These are phyloP conservation scores for Ramphastos sulfuratus DNA, from an alignment of 2,113 vertebrate species.

Conservation along the genomic window DNA sequence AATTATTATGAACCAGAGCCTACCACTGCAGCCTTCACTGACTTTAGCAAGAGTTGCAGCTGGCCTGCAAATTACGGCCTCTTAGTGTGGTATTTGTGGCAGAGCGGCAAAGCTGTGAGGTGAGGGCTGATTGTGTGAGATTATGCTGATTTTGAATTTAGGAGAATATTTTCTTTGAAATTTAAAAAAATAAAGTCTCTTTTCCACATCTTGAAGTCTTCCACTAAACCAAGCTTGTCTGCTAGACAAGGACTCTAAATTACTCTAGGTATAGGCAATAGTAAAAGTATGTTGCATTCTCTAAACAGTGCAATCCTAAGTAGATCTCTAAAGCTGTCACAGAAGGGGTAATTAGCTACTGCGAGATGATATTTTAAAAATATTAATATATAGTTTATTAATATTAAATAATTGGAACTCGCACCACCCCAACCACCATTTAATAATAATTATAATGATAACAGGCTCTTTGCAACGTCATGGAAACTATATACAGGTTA, in stretches of 20 bases:
- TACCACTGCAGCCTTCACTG: background rate
- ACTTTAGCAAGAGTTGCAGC: background rate
- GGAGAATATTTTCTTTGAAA: background rate
- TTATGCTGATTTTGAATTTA: background rate
- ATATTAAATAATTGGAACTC: too few species aligned
- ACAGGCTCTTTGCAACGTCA: too few species aligned
- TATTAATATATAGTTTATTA: too few species aligned
- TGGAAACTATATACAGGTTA: too few species aligned
- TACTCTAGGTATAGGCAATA: background rate
- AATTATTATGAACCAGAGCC: background rate
- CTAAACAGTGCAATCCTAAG: background rate
- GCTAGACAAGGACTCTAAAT: background rate
- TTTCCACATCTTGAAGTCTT: background rate
- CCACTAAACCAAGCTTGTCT: background rate
- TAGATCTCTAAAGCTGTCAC: background rate
- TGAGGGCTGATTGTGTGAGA: background rate
- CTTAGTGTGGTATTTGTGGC: background rate
- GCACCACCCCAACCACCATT: too few species aligned
- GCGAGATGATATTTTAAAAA: too few species aligned
- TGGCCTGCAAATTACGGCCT: background rate
- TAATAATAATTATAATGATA: too few species aligned
- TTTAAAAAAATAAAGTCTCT: background rate
- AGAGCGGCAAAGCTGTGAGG: background rate
- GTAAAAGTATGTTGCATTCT: background rate
- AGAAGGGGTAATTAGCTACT: too few species aligned